Evolutionary conservation across 2,113 vertebrate species (phyloP).

Genomic region (Pollachius pollachius): DNA sequence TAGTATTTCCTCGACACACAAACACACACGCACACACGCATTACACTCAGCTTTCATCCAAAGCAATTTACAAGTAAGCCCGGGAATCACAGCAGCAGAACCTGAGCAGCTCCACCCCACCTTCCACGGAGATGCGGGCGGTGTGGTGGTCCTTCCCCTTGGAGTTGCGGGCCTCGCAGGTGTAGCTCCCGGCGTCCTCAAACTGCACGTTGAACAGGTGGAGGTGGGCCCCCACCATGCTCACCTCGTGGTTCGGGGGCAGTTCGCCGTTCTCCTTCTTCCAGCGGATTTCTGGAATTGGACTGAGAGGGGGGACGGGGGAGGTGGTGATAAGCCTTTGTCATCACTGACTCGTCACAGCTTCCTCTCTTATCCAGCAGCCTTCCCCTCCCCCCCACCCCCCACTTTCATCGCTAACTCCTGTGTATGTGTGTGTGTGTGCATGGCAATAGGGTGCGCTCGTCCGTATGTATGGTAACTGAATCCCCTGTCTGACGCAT

Average conservation of each 20-base stretch:
- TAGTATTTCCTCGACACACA: too few relatives aligned
- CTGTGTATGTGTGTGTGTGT: too few relatives aligned
- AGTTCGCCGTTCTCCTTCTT: conserved; percentile 82
- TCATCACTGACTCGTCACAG: neutral
- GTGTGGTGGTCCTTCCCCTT: conserved; percentile 88
- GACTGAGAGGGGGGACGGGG: conserved; percentile 65
- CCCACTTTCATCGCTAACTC: too few relatives aligned
- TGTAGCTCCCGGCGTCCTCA: conserved; percentile 87
- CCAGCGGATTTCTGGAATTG: conserved; percentile 92
- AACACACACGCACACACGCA: too few relatives aligned
- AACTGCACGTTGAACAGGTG: conserved; percentile 88
- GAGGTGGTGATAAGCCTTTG: neutral
- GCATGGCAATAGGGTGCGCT: too few relatives aligned
- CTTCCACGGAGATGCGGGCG: conserved; percentile 85
- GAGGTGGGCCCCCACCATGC: conserved; percentile 83
- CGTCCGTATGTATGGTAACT: too few relatives aligned
- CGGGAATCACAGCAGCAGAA: too few relatives aligned
- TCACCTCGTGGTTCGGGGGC: conserved; percentile 82
- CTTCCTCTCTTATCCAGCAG: too few relatives aligned
- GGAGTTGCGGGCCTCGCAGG: conserved; percentile 89
- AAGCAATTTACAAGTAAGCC: too few relatives aligned
- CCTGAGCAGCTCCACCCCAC: conserved; percentile 52
- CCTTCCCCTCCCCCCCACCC: too few relatives aligned
- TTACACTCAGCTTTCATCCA: too few relatives aligned
- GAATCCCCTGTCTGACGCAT: too few relatives aligned